Conservation (phyloP, 2,888 invertebrate species). For the Eilema caniola region DNA sequence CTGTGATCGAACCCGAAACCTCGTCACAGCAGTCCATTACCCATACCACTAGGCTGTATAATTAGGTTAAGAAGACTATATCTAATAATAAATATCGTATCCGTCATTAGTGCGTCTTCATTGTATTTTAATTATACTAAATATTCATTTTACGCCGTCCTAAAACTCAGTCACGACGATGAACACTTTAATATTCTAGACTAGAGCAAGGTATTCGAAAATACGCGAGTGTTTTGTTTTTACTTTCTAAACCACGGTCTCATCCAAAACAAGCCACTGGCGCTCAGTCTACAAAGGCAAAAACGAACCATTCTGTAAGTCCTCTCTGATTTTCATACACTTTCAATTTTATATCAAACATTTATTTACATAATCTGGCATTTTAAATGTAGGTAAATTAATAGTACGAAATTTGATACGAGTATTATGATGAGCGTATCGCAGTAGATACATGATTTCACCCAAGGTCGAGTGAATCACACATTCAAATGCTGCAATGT, state of each 20-base stretch:
- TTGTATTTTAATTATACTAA: too few relatives aligned
- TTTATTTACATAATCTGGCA: neutral
- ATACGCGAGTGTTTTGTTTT: conserved; percentile 9
- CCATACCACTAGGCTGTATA: too few relatives aligned
- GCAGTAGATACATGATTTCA: conserved; percentile 53
- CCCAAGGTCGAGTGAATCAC: conserved; percentile 51
- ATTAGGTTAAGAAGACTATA: too few relatives aligned
- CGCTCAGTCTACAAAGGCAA: neutral
- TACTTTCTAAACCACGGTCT: conserved; percentile 16
- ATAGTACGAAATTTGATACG: conserved; percentile 35
- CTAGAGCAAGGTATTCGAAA: conserved; percentile 1
- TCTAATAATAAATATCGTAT: neutral
- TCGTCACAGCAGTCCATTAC: too few relatives aligned
- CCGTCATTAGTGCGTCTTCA: neutral
- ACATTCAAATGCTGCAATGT: conserved; percentile 32
- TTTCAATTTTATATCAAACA: conserved; percentile 12
- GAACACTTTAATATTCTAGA: neutral
- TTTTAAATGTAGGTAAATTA: neutral
- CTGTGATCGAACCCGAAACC: too few relatives aligned
- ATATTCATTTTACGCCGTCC: neutral
- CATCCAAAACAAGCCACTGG: neutral
- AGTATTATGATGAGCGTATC: conserved; percentile 32
- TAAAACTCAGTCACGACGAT: neutral
- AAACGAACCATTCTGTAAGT: conserved; percentile 6
- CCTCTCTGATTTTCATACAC: conserved; percentile 3